Evolutionary conservation across 2,888 invertebrate genomes (phyloP).

Genomic region (Sinopyrophorus schimmeli): DNA sequence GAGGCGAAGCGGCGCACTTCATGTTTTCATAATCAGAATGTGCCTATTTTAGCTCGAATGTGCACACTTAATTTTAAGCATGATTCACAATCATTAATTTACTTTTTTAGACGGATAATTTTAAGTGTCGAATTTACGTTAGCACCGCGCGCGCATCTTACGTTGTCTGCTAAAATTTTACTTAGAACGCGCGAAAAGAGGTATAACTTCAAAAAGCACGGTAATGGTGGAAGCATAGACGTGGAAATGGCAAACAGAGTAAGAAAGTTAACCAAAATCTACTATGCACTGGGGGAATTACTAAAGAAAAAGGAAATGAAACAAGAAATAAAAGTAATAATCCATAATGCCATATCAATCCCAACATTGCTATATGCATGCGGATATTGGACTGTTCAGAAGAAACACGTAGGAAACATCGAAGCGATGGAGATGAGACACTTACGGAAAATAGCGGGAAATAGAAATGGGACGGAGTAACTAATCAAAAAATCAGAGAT

Average conservation of each 20-base stretch:
- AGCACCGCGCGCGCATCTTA: too few relatives aligned
- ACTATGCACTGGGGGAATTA: background rate
- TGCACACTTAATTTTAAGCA: too few relatives aligned
- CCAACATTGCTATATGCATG: constrained; percentile 5
- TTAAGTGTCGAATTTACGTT: too few relatives aligned
- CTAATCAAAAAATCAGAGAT: too few relatives aligned
- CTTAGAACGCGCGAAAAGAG: too few relatives aligned
- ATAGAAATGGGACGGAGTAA: constrained; percentile 1
- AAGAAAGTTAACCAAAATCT: constrained; percentile 2
- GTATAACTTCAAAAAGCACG: too few relatives aligned
- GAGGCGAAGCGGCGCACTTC: too few relatives aligned
- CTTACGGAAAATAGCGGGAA: background rate
- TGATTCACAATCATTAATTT: too few relatives aligned
- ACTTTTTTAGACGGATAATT: too few relatives aligned
- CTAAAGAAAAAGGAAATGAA: constrained; percentile 1
- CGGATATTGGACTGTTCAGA: constrained; percentile 3
- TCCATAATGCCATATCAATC: constrained; percentile 5
- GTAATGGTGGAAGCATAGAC: constrained; percentile 4
- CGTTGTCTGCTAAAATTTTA: too few relatives aligned
- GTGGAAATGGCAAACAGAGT: constrained; percentile 5
- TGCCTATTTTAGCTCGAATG: too few relatives aligned
- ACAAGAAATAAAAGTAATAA: constrained; percentile 8
- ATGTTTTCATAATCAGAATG: too few relatives aligned
- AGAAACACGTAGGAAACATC: constrained; percentile 4
- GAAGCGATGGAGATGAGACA: constrained; percentile 2